A percentile compares a stretch with the other conserved stretches of the same genome.
These are phyloP conservation scores for Lottia gigantea DNA, from an alignment of 2,888 invertebrate species.

Conservation along the genomic window DNA sequence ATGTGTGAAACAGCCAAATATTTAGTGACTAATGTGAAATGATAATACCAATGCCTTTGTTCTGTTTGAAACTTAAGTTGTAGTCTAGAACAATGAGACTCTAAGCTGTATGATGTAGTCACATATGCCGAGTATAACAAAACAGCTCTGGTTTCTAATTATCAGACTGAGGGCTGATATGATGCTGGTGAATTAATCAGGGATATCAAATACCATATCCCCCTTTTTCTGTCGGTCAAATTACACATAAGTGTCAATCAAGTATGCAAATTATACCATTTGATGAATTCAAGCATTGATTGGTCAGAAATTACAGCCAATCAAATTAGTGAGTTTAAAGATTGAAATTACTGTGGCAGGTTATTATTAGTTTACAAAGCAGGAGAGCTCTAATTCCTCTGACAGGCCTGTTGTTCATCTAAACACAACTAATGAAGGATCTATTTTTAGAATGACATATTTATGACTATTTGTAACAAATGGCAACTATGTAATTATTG, in stretches of 20 bases:
- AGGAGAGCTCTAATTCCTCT: background rate
- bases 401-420: no score
- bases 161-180: background rate
- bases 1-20: no score
- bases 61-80: background rate
- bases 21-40: no score
- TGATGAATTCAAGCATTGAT: background rate
- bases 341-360: conserved; percentile 4
- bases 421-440: no score
- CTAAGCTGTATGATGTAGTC: conserved; percentile 5
- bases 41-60: background rate
- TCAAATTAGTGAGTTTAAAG: background rate
- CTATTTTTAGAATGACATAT: no score
- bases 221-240: background rate
- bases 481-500: no score
- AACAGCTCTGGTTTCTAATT: conserved; percentile 2
- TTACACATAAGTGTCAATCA: conserved; percentile 2
- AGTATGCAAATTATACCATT: background rate
- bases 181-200: background rate
- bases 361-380: conserved; percentile 4
- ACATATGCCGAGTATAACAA: conserved; percentile 6
- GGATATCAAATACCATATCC: background rate
- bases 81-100: background rate
- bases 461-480: no score
- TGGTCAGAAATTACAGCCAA: background rate